Percentiles rank a stretch among this genome's conserved stretches.
Conservation (phyloP, 2,113 vertebrate species). For the Pluvialis apricaria region DNA sequence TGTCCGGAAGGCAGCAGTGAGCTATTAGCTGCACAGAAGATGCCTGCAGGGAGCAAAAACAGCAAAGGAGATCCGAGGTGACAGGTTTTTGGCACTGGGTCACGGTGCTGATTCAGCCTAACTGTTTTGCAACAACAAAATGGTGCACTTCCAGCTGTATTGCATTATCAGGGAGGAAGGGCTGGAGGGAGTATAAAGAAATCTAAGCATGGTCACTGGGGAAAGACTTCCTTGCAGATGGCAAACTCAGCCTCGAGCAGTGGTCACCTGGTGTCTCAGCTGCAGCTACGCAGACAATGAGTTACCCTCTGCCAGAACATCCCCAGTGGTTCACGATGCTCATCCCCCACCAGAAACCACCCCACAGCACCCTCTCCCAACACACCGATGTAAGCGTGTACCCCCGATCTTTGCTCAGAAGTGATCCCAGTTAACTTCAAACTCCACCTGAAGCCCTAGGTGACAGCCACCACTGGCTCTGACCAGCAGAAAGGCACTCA, state of each 20-base stretch:
- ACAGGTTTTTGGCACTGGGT: conserved; percentile 10
- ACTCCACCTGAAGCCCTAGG: background rate
- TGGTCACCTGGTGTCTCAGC: background rate
- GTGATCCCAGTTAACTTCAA: background rate
- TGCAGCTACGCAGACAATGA: background rate
- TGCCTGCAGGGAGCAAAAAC: conserved; percentile 8
- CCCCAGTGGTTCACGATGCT: accelerated
- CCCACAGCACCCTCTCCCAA: background rate
- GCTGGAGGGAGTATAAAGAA: background rate
- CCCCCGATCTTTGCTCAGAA: background rate
- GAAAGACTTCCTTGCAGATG: background rate
- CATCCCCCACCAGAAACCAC: background rate
- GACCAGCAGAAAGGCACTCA: background rate
- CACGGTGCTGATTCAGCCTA: background rate
- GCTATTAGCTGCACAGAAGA: background rate
- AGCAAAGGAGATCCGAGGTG: background rate
- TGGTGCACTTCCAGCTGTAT: background rate
- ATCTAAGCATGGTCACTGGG: background rate
- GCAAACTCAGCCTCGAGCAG: background rate
- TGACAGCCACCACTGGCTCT: background rate
- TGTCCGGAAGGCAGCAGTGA: background rate
- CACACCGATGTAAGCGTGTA: accelerated
- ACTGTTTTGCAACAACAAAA: background rate
- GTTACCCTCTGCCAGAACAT: background rate
- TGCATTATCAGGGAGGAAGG: background rate